Percentiles rank a stretch among this genome's conserved stretches.
Evolutionary conservation across 2,797 vertebrate species (phyloP).

Genomic region (Spatula versicolor): DNA sequence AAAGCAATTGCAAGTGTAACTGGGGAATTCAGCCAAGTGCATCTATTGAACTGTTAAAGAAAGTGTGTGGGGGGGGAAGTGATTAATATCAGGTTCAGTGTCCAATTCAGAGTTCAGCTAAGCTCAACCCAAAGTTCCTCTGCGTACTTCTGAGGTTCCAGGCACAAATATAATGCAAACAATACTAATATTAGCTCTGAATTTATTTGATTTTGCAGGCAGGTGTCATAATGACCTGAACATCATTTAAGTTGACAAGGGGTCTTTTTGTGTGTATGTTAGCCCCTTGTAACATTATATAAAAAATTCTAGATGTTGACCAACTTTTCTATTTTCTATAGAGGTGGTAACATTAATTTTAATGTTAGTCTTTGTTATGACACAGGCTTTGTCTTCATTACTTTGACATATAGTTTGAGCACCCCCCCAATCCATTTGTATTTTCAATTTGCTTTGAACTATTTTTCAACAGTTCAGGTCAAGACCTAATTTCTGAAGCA

Average conservation of each 20-base stretch:
- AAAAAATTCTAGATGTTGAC: conserved; percentile 17
- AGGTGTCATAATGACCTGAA: background rate
- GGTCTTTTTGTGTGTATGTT: background rate
- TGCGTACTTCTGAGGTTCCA: background rate
- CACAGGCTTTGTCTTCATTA: conserved; percentile 87
- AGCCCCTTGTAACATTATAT: background rate
- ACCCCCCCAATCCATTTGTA: conserved; percentile 82
- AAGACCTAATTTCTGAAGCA: conserved; percentile 84
- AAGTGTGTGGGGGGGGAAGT: background rate
- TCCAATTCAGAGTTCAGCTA: background rate
- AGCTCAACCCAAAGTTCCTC: background rate
- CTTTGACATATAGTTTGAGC: conserved; percentile 73
- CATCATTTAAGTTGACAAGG: background rate
- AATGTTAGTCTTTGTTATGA: conserved; percentile 72
- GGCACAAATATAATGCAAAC: background rate
- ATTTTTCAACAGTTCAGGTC: conserved; percentile 87
- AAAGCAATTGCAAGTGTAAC: background rate
- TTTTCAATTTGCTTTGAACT: conserved; percentile 84
- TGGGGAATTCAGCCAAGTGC: background rate
- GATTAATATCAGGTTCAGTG: background rate
- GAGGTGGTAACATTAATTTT: conserved; percentile 72
- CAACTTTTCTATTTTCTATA: conserved; percentile 47
- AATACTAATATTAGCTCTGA: background rate
- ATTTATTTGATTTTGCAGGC: background rate
- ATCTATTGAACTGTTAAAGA: background rate